These are phyloP conservation scores for Clepsis dumicolana DNA, from an alignment of 2,888 invertebrate genomes.

Conservation along the genomic window DNA sequence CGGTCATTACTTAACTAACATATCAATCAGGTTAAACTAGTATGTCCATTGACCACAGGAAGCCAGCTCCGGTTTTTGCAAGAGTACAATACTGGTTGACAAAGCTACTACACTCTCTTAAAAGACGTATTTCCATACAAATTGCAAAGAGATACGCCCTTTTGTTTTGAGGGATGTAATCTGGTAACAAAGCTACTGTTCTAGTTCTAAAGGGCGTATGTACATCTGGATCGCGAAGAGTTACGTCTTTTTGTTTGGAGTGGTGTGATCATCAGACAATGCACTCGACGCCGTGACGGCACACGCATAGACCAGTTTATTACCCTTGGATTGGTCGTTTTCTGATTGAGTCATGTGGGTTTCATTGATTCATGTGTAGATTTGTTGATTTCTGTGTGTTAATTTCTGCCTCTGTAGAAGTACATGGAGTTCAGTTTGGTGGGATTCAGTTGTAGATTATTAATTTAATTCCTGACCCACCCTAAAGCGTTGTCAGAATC, in stretches of 20 bases:
- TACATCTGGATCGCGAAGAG: neutral
- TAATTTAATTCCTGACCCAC: too few relatives aligned
- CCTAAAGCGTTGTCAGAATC: too few relatives aligned
- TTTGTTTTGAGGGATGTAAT: conserved; percentile 6
- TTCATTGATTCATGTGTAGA: conserved; percentile 31
- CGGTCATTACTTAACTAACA: conserved; percentile 30
- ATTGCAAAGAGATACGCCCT: neutral
- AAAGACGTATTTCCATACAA: conserved; percentile 1
- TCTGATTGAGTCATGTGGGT: conserved; percentile 20
- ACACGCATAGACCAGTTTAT: conserved; percentile 25
- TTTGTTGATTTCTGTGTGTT: neutral
- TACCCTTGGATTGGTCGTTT: conserved; percentile 21
- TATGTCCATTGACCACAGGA: conserved; percentile 32
- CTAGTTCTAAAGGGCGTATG: neutral
- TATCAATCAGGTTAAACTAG: conserved; percentile 32
- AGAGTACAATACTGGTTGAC: conserved; percentile 35
- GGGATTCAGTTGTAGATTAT: too few relatives aligned
- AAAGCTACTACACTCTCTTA: neutral
- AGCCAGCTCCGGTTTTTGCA: conserved; percentile 28
- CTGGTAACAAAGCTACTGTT: neutral
- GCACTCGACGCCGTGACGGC: conserved; percentile 46
- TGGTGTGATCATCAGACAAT: conserved; percentile 46
- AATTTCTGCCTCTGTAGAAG: neutral
- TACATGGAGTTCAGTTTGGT: too few relatives aligned
- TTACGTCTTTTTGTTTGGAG: neutral